Conservation (phyloP, 2,113 vertebrate species). For the Elephantulus edwardii region DNA sequence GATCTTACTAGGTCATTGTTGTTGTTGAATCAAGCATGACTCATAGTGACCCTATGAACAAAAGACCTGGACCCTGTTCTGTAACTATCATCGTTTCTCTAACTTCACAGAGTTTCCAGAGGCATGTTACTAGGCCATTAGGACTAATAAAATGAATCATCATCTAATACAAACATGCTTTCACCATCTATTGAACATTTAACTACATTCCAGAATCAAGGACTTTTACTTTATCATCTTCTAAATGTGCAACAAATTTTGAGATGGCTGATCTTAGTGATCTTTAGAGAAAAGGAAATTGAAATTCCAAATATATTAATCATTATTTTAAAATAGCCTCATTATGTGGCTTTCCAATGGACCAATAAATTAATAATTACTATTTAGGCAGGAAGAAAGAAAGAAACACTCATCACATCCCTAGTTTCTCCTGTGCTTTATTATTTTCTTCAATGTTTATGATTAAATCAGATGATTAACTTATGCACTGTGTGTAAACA, state of each 20-base stretch:
- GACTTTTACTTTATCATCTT: background rate
- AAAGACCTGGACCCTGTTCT: too few relatives aligned
- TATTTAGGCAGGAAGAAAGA: background rate
- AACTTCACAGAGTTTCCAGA: too few relatives aligned
- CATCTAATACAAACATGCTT: too few relatives aligned
- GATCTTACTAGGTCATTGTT: too few relatives aligned
- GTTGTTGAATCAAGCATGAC: too few relatives aligned
- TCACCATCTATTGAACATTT: background rate
- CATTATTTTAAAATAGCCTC: background rate
- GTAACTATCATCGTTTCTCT: too few relatives aligned
- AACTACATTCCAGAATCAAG: background rate
- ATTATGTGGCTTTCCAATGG: background rate
- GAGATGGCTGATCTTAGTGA: conserved; percentile 1
- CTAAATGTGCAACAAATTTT: background rate
- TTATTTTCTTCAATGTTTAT: background rate
- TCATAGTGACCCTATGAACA: too few relatives aligned
- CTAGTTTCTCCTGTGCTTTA: background rate
- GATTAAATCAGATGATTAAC: background rate
- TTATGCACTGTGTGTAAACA: background rate
- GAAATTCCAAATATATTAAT: fast-evolving
- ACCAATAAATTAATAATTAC: background rate
- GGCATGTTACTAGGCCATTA: too few relatives aligned
- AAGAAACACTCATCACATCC: background rate
- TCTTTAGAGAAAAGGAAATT: background rate
- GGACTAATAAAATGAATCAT: too few relatives aligned